Base-by-base conservation (phyloP, 2,113 vertebrate genomes). In the Colossoma macropomum region DNA sequence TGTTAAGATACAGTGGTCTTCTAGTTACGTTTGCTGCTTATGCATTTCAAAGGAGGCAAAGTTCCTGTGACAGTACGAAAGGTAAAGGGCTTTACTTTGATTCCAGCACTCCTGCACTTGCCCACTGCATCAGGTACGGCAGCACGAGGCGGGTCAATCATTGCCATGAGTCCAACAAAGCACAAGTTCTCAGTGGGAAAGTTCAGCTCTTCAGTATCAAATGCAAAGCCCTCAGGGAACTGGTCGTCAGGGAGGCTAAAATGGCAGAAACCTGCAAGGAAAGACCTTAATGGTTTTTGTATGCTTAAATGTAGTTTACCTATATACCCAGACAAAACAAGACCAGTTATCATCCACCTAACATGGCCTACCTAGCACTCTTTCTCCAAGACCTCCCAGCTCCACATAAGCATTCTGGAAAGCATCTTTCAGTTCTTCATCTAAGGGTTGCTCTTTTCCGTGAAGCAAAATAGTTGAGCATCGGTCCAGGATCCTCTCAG, bases 131-230 rank as follows among this genome's bases (percentile, higher is more conserved):
- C 96, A 0, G 96, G 96, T 86, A 97, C 95, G 0, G 97, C 95
- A 0, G 96, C 96, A 63, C 96, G 93, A 52, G 97, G 96, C 3
- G 96, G 96, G 86, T 97, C 97, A 0, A 97, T 97, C 97, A 98
- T 97, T 78, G 97, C 94, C 93, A 98, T 98, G 81, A 98, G 96
- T 32, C 97, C 97, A 56, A 98, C 92, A 12, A 98, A 98, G 89
- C 96, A 97, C 21, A 98, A 93, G 34, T 96, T 94, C 83, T 92
- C 93, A 0, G 95, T 95, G 80, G 97, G 95, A 79, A 98, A 98
- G 92, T 98, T 98, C 76, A 96, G 89, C 0, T 98, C 97, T 0
- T 98, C 97, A 0, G 91, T 91, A 63, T 98, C 97, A 0, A 97
- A 98, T 12, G 90, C 89, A 87, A 97, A 97, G 48, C 96, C 95